Evolutionary conservation across 2,888 invertebrate species (phyloP), one percentile per base, ranked within the genome.

Genomic region (Folsomia manolachei): DNA sequence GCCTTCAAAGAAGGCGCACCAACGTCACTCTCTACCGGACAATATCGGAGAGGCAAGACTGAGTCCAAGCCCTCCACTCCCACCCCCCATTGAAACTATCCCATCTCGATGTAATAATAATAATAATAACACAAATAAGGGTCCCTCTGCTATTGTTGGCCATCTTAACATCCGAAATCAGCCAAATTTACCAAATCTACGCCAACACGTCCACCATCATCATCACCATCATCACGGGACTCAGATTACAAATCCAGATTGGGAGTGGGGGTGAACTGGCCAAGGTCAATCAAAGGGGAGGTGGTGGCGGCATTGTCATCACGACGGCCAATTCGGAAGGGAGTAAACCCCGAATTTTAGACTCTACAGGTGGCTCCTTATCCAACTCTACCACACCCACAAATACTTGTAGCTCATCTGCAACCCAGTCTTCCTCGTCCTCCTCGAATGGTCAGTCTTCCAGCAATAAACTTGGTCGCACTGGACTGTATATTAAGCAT

Each of bases 1-100:
- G n/a, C n/a, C n/a, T n/a, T n/a, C n/a, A n/a, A 4, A 14, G 14
- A 14, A 9, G 39, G 14, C 4, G 4, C 39, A 39, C 39, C 39
- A 39, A 9, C 39, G 7, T 14, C 39, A 4, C 39, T 14, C 4
- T 14, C 4, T 14, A 9, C 39, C 39, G 14, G 39, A 39, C 14
- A 71, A 70, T 82, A 88, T 88, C 84, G 87, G 87, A 66, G 75
- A 76, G 62, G 72, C 83, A 2, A 90, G 91, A 85, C 14, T 39
- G 7, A 9, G 7, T 9, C 7, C 4, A 39, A 9, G 4, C 7
- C 39, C 39, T 39, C 94, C 94, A 69, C 92, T 93, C 85, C 94
- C 94, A 68, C 94, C 94, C 52, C 94, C 94, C 14, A 93, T 94
- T 82, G 94, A 94, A 85, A 94, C 94, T 0, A 94, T 94, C 81